phyloP scores from a whole-genome alignment of 2,797 vertebrate species.

The Masticophis lateralis region DNA sequence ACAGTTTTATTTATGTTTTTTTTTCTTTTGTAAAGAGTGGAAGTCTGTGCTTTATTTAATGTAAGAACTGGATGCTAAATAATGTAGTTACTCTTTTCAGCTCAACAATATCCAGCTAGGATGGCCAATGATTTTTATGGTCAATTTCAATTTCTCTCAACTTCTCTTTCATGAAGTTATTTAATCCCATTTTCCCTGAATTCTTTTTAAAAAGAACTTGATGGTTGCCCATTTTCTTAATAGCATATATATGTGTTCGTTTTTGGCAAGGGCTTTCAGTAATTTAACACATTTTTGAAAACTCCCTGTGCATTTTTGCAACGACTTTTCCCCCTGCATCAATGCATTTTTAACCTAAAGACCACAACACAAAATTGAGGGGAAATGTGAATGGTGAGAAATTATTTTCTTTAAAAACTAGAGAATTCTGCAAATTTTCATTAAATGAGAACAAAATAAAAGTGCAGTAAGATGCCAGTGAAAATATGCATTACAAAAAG shows the following conservation, averaged over 20 bases:
- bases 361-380: not conserved
- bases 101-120: not conserved
- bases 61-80: not conserved
- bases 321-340: not conserved
- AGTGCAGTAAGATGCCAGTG: not conserved
- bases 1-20: not conserved
- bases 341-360: not conserved
- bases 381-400: not conserved
- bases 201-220: not conserved
- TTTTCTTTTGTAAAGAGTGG: not conserved
- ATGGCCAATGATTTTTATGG: not conserved
- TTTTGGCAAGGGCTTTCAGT: not conserved
- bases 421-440: not conserved
- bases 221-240: not conserved
- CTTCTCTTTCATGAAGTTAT: not conserved
- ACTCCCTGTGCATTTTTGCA: not conserved
- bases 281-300: not conserved
- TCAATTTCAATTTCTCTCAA: not conserved
- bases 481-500: not conserved
- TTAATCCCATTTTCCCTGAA: not conserved
- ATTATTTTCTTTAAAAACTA: not conserved
- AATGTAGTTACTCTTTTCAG: not conserved
- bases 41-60: not conserved
- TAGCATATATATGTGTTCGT: not conserved
- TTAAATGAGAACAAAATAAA: not conserved